A percentile compares a stretch with the other conserved stretches of the same genome.
Conservation (phyloP, 2,113 vertebrate species). For the Chionomys nivalis region DNA sequence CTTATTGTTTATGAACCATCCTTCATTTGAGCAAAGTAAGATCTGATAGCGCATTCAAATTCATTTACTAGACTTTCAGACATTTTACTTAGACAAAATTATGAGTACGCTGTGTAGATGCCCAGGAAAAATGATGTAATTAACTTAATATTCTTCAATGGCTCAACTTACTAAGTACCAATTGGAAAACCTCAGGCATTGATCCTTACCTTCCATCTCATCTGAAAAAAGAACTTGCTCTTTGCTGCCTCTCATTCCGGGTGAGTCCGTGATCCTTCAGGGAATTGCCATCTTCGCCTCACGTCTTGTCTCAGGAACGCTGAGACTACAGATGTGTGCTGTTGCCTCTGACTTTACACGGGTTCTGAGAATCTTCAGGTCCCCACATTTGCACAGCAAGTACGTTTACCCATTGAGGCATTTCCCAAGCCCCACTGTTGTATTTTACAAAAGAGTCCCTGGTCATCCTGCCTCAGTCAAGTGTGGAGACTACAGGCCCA, state of each 20-base stretch:
- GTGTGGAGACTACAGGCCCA: neutral
- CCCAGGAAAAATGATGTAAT: neutral
- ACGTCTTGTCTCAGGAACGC: neutral
- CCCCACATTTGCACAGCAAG: neutral
- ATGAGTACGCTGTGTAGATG: neutral
- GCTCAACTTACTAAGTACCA: neutral
- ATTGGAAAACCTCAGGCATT: neutral
- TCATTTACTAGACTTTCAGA: neutral
- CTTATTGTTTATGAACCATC: constrained; percentile 44
- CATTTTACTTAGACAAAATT: constrained; percentile 25
- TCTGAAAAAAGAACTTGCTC: neutral
- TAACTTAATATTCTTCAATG: neutral
- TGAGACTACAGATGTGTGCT: no score
- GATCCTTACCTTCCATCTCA: neutral
- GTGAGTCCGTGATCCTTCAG: no score
- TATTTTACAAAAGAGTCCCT: neutral
- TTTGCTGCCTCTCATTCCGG: neutral
- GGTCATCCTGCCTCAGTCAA: neutral
- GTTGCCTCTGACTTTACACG: no score
- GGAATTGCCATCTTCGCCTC: neutral
- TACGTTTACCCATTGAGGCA: neutral
- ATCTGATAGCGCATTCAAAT: neutral
- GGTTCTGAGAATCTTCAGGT: neutral
- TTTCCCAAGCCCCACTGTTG: neutral
- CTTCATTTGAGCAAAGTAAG: constrained; percentile 53